Conservation (phyloP, 2,888 invertebrate species). For the Conomelus anceps region DNA sequence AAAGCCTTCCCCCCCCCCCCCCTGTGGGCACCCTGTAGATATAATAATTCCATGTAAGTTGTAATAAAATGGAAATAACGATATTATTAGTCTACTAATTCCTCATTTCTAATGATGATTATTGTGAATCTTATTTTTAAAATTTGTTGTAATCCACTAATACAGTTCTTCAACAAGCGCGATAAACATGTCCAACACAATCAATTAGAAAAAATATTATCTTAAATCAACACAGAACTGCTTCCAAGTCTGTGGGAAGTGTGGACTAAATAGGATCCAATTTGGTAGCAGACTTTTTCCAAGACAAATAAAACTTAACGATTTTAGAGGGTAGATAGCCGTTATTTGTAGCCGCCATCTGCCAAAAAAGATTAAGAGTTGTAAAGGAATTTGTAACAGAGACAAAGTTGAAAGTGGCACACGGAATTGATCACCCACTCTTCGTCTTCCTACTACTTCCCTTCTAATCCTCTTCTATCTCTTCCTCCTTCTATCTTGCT, state of each 20-base stretch:
- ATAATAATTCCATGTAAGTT: too few relatives aligned
- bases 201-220: background rate
- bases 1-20: too few relatives aligned
- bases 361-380: background rate
- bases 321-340: background rate
- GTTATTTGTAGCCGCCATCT: background rate
- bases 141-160: background rate
- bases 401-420: background rate
- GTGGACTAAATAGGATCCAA: background rate
- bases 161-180: background rate
- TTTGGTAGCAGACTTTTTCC: background rate
- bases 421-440: background rate
- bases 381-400: background rate
- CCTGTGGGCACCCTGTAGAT: too few relatives aligned
- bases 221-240: background rate
- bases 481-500: background rate
- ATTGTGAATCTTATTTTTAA: too few relatives aligned
- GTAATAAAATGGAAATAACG: too few relatives aligned
- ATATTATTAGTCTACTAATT: too few relatives aligned
- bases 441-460: background rate
- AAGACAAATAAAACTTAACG: background rate
- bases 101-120: too few relatives aligned
- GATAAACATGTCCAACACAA: background rate
- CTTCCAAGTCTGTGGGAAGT: background rate
- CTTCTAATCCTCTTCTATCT: background rate